Conservation (phyloP, 2,888 invertebrate species). For the Drosophila meridionalis region DNA sequence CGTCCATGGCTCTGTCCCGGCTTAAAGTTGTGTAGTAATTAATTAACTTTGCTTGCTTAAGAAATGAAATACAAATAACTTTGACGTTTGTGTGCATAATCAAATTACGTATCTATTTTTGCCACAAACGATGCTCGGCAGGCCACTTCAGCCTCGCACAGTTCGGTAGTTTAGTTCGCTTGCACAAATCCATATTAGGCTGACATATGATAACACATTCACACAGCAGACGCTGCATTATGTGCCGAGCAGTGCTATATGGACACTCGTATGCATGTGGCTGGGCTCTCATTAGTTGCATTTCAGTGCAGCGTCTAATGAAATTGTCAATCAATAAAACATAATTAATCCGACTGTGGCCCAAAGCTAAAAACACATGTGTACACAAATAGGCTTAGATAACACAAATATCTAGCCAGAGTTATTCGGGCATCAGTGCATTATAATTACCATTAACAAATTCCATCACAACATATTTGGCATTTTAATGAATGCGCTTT, state of each 20-base stretch:
- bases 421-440: slow-evolving; percentile 1
- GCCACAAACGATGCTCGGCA: slow-evolving; percentile 48
- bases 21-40: slow-evolving; percentile 69
- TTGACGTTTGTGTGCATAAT: slow-evolving; percentile 73
- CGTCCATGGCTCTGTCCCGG: slow-evolving; percentile 4
- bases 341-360: slow-evolving; percentile 30
- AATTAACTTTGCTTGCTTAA: slow-evolving; percentile 76
- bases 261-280: not conserved
- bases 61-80: slow-evolving; percentile 79
- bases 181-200: slow-evolving; percentile 9
- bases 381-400: slow-evolving; percentile 6
- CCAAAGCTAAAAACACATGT: not conserved
- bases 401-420: slow-evolving; percentile 3
- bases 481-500: not conserved
- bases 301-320: not conserved
- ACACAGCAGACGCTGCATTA: not conserved
- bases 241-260: no score
- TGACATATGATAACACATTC: slow-evolving; percentile 25
- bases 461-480: not conserved
- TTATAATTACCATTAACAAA: slow-evolving; percentile 5
- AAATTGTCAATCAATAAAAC: slow-evolving; percentile 34
- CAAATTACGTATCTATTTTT: slow-evolving; percentile 68
- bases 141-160: slow-evolving; percentile 31
- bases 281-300: slow-evolving; percentile 5
- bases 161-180: slow-evolving; percentile 26